Evolutionary conservation across 64 coral and sea anemone genomes (phyloP).

Genomic region (Orbicella faveolata): DNA sequence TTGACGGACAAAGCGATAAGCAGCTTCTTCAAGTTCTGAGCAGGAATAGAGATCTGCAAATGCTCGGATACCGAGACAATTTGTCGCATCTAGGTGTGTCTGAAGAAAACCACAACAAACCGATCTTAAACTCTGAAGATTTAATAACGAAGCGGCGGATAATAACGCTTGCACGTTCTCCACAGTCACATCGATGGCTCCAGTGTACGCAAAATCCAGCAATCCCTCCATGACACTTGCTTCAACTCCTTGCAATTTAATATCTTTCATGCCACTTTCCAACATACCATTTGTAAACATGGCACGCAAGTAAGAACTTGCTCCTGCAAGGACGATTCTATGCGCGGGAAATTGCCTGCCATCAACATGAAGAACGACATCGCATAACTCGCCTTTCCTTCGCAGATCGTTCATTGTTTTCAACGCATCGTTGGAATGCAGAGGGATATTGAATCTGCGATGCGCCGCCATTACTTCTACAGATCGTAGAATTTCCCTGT

Average conservation of each 20-base stretch:
- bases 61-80: conserved; percentile 93
- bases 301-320: conserved; percentile 91
- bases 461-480: conserved; percentile 61
- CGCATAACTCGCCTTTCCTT: conserved; percentile 89
- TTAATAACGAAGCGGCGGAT: conserved; percentile 80
- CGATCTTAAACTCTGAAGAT: conserved; percentile 77
- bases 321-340: conserved; percentile 90
- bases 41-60: conserved; percentile 99
- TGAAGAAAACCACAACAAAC: conserved; percentile 96
- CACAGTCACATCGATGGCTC: conserved; percentile 79
- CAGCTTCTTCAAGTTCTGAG: conserved; percentile 80
- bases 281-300: conserved; percentile 99
- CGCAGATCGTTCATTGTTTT: conserved; percentile 99
- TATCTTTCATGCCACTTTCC: conserved; percentile 97
- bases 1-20: conserved; percentile 89
- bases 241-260: conserved; percentile 91
- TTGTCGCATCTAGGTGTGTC: conserved; percentile 92
- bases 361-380: conserved; percentile 88
- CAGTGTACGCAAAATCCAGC: conserved; percentile 95
- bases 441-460: conserved; percentile 92
- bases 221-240: conserved; percentile 84
- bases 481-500: neutral
- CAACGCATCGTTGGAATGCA: conserved; percentile 91
- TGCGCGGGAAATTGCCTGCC: conserved; percentile 87
- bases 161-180: conserved; percentile 92